Conservation (phyloP, 2,113 vertebrate genomes). For the Neolamprologus longior region DNA sequence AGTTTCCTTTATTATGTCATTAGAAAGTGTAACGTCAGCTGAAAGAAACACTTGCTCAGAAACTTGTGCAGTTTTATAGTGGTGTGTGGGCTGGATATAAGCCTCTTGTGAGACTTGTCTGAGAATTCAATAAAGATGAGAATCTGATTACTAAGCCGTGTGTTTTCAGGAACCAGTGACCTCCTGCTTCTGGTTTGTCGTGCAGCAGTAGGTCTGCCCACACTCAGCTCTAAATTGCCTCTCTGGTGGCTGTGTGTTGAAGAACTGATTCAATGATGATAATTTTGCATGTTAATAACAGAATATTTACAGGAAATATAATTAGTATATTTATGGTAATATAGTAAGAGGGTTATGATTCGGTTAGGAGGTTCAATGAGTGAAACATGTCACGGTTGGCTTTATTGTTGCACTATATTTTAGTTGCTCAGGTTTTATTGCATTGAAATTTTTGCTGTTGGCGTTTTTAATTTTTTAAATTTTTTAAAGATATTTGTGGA, state of each 20-base stretch:
- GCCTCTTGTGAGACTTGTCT: not conserved
- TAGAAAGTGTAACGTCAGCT: not conserved
- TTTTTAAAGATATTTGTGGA: not conserved
- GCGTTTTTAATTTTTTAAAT: rapidly evolving
- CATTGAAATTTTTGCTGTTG: not conserved
- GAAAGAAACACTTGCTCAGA: not conserved
- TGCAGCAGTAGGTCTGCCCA: not conserved
- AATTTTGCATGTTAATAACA: not conserved
- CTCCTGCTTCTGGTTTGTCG: not conserved
- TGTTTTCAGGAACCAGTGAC: not conserved
- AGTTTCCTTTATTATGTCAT: not conserved
- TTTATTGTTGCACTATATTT: not conserved
- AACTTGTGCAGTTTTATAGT: not conserved
- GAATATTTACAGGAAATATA: not conserved
- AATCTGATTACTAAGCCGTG: constrained; percentile 6
- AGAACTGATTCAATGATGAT: not conserved
- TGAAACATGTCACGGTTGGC: not conserved
- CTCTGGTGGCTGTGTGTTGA: not conserved
- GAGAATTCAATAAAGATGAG: not conserved
- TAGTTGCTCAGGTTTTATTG: not conserved
- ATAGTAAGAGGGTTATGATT: not conserved
- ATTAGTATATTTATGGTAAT: not conserved
- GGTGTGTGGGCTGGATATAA: constrained; percentile 5
- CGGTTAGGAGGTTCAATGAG: not conserved
- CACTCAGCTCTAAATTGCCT: not conserved